These are phyloP conservation scores for Conus ventricosus DNA, from an alignment of 1,140 invertebrate genomes.

Conservation along the genomic window DNA sequence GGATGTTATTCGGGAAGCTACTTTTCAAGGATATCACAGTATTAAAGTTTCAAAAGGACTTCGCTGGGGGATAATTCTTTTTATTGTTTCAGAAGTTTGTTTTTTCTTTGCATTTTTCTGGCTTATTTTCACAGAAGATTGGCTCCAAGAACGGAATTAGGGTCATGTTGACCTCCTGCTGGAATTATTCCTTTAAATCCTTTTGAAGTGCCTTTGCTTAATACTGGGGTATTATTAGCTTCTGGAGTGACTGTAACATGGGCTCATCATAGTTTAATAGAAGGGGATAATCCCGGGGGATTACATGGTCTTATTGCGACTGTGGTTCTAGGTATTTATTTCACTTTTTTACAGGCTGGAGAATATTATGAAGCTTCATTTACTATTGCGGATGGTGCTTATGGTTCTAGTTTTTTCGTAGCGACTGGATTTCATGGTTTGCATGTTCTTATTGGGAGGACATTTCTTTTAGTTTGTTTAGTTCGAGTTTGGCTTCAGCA, in stretches of 20 bases:
- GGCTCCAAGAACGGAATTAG: conserved; percentile 80
- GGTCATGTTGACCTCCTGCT: conserved; percentile 78
- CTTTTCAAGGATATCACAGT: conserved; percentile 67
- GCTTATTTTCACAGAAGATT: conserved; percentile 81
- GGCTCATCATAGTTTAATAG: conserved; percentile 78
- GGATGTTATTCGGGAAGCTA: conserved; percentile 73
- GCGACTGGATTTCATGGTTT: conserved; percentile 84
- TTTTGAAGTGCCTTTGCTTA: conserved; percentile 80
- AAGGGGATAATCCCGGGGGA: conserved; percentile 74
- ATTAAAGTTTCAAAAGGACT: conserved; percentile 65
- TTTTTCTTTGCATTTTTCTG: conserved; percentile 82
- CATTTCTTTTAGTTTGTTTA: conserved; percentile 79
- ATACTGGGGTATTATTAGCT: conserved; percentile 73
- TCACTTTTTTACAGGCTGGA: conserved; percentile 72
- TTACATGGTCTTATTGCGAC: conserved; percentile 76
- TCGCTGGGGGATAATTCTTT: conserved; percentile 80
- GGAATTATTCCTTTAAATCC: conserved; percentile 80
- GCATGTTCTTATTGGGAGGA: conserved; percentile 83
- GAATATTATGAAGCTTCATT: conserved; percentile 76
- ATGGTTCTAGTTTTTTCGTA: conserved; percentile 83
- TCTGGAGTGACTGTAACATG: conserved; percentile 79
- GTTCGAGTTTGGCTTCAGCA: conserved; percentile 77
- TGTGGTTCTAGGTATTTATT: conserved; percentile 78
- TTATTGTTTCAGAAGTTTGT: conserved; percentile 72
- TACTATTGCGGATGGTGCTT: conserved; percentile 79